Evolutionary conservation across 1,140 invertebrate genomes (phyloP).

Genomic region (Trichomalopsis sarcophagae): DNA sequence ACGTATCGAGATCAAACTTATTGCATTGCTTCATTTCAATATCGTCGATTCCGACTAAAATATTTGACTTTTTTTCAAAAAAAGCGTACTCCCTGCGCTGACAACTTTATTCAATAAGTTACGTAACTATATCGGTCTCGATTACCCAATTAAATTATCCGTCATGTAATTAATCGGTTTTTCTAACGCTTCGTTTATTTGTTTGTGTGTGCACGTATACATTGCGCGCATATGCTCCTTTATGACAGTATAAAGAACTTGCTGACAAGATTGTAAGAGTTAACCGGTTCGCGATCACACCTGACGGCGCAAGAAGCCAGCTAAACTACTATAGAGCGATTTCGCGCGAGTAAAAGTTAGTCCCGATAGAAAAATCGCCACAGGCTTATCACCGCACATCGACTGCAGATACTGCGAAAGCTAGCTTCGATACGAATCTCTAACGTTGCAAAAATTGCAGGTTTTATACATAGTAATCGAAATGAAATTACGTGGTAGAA

Average conservation of each 20-base stretch:
- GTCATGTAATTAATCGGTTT: background rate
- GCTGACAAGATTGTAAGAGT: background rate
- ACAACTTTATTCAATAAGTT: background rate
- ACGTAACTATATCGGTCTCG: background rate
- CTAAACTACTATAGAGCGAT: background rate
- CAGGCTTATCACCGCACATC: no score
- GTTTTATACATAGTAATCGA: no score
- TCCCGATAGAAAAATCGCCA: background rate
- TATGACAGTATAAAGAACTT: slow-evolving; percentile 7
- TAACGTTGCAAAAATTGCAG: background rate
- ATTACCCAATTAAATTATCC: background rate
- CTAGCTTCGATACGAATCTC: no score
- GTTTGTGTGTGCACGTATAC: background rate
- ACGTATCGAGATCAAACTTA: no score
- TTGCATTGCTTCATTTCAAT: no score
- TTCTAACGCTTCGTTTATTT: background rate
- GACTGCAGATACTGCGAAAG: no score
- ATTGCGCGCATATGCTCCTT: background rate
- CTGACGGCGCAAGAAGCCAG: background rate
- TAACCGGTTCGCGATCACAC: slow-evolving; percentile 30
- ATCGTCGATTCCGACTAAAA: no score
- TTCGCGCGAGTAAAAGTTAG: background rate
- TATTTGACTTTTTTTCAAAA: background rate
- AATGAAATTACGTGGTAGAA: background rate
- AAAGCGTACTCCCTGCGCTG: no score